phyloP scores from a whole-genome alignment of 2,888 invertebrate genomes.

The Lumbricus terrestris region DNA sequence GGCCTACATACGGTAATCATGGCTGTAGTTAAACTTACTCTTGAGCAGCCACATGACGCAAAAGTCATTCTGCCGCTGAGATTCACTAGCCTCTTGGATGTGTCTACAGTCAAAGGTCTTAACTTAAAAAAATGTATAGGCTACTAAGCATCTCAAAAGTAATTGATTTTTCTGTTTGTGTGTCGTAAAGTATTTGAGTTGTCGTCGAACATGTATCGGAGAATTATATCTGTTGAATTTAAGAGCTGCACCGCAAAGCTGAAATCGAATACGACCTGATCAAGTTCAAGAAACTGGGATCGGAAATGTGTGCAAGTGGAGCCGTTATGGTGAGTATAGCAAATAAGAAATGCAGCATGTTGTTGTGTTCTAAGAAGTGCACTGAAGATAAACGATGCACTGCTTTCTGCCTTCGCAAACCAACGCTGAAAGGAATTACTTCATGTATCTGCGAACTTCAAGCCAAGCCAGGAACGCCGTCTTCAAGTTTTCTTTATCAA shows the following conservation, averaged over 20 bases:
- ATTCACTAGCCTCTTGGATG: too few relatives aligned
- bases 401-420: neutral
- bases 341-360: neutral
- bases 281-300: neutral
- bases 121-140: too few relatives aligned
- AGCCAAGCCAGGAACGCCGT: slow-evolving; percentile 9
- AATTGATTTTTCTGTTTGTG: too few relatives aligned
- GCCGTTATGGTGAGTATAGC: neutral
- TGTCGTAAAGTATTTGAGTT: too few relatives aligned
- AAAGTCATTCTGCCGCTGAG: too few relatives aligned
- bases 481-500: neutral
- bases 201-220: too few relatives aligned
- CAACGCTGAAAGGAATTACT: neutral
- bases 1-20: too few relatives aligned
- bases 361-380: neutral
- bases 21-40: too few relatives aligned
- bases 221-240: neutral
- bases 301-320: neutral
- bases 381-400: neutral
- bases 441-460: slow-evolving; percentile 9
- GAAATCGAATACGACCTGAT: neutral
- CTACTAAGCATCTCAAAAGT: too few relatives aligned
- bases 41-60: too few relatives aligned
- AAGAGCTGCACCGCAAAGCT: neutral
- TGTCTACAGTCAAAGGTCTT: too few relatives aligned